Percentiles rank a stretch among this genome's conserved stretches.
Evolutionary conservation across 2,113 vertebrate genomes (phyloP).

Genomic region (Megaleporinus macrocephalus): DNA sequence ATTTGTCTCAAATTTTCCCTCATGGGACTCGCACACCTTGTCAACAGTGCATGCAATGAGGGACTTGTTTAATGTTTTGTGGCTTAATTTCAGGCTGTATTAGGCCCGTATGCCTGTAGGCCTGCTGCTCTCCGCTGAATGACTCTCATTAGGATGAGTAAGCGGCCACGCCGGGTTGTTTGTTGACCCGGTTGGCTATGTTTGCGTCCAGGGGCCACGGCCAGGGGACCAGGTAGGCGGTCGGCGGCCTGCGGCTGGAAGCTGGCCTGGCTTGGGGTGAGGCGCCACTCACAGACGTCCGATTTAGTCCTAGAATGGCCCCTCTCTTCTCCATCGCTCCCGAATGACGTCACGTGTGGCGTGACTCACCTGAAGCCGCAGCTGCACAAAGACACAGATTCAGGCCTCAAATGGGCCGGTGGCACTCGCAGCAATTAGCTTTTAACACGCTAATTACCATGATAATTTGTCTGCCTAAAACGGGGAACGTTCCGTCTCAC

Average conservation of each 20-base stretch:
- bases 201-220: neutral
- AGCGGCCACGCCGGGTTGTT: conserved; percentile 49
- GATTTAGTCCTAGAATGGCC: conserved; percentile 38
- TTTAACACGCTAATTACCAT: conserved; percentile 14
- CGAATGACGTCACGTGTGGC: neutral
- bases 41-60: neutral
- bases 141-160: neutral
- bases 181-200: conserved; percentile 26
- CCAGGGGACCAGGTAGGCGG: neutral
- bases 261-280: neutral
- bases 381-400: conserved; percentile 33
- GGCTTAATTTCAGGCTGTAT: neutral
- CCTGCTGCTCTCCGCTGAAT: neutral
- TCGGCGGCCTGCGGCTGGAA: neutral
- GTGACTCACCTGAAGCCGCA: neutral
- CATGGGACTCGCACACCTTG: neutral
- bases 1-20: neutral
- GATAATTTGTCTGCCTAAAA: conserved; percentile 7
- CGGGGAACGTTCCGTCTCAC: neutral
- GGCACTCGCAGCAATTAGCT: neutral
- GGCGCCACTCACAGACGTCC: conserved; percentile 33
- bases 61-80: neutral
- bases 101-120: neutral
- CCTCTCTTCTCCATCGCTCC: neutral
- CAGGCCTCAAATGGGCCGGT: conserved; percentile 2